phyloP scores from a whole-genome alignment of 2,797 vertebrate species.

The Pelobates cultripes region DNA sequence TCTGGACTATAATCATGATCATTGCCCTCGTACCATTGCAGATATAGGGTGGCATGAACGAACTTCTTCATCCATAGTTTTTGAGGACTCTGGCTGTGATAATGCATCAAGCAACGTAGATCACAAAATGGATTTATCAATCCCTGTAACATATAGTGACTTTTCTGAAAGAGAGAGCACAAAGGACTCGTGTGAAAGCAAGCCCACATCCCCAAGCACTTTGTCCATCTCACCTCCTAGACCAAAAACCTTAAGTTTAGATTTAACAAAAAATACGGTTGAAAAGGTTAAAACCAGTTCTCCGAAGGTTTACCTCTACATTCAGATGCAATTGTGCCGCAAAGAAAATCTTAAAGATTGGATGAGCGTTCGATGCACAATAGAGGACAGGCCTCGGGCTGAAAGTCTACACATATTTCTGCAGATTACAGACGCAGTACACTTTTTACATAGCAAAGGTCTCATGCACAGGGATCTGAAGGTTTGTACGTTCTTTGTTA shows the following conservation, averaged over 20 bases:
- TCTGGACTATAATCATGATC: constrained; percentile 77
- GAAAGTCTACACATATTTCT: constrained; percentile 93
- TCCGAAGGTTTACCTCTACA: constrained; percentile 96
- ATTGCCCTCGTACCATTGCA: constrained; percentile 74
- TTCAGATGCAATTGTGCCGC: constrained; percentile 98
- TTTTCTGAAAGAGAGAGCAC: constrained; percentile 58
- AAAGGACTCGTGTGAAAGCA: constrained; percentile 60
- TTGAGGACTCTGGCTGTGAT: constrained; percentile 94
- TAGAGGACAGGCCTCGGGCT: constrained; percentile 85
- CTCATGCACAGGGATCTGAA: constrained; percentile 99
- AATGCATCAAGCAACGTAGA: constrained; percentile 79
- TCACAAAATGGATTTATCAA: constrained; percentile 54
- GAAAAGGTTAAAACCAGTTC: constrained; percentile 81
- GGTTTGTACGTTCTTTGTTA: constrained; percentile 75
- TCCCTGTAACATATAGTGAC: constrained; percentile 53
- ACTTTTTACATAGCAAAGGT: constrained; percentile 94
- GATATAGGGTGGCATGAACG: constrained; percentile 76
- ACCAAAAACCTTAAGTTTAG: constrained; percentile 86
- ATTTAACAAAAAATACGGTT: constrained; percentile 71
- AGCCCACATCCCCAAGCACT: constrained; percentile 65
- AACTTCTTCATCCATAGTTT: constrained; percentile 96
- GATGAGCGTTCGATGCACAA: constrained; percentile 85
- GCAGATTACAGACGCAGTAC: constrained; percentile 95
- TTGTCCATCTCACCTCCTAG: constrained; percentile 78
- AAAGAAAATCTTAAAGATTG: constrained; percentile 99